Base-by-base conservation (phyloP, 2,888 invertebrate genomes). In the Latheticus oryzae region DNA sequence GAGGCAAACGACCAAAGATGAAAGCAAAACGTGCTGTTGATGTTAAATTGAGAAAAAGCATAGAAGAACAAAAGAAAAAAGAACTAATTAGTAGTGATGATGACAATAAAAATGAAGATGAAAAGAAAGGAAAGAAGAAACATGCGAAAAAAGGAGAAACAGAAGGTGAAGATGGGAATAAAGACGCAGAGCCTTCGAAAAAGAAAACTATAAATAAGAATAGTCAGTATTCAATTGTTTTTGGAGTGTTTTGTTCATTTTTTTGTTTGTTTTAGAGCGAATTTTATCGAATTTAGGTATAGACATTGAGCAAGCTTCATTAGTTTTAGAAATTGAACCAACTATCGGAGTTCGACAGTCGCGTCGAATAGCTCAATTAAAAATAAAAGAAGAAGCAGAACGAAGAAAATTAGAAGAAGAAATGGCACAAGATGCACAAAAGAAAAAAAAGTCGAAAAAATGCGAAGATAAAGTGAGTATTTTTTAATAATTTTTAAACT, bases 311-410 rank as follows among this genome's bases (percentile, higher is more conserved):
- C 68, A 67, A 48, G 15, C 28, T 1, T n/a, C n/a, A n/a, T 32
- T 45, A 21, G 28, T 7, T 3, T 33, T 74, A 35, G 63, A 67
- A 0, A 54, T 65, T 0, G 26, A 28, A 3, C 21, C 12, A 63
- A 64, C 28, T 15, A 30, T 48, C 0, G 87, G 90, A 0, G 88
- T 93, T 2, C 80, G 95, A 3, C 90, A 91, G 71, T 93, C 93
- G 1, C 82, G 94, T 1, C 82, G 95, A 57, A 91, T 95, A 66
- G 95, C 94, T 0, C 93, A 93, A 76, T 83, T 92, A 70, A 91
- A 93, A 76, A 92, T 94, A 55, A 89, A 87, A 63, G 93, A 94
- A 72, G 92, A 93, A 74, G 91, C 91, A 0, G 91, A 93, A 58
- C 7, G 69, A 58, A 54, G 51, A 28, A 64, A 61, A 50, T 13